Conservation (phyloP, 2,888 invertebrate genomes). For the Lithophane semibrunnea region DNA sequence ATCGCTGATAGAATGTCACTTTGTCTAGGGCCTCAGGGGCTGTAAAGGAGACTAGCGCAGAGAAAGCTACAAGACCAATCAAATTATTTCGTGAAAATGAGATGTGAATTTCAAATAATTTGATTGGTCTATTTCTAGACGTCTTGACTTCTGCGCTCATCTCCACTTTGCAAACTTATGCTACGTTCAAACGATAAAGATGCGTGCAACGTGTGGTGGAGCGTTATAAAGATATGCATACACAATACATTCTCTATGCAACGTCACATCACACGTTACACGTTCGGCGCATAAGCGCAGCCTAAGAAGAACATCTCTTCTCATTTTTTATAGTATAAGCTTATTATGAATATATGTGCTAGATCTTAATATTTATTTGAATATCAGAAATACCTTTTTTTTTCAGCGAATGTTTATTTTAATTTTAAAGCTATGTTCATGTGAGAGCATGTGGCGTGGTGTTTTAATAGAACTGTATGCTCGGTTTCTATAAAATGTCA, state of each 20-base stretch:
- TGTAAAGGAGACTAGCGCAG: background rate
- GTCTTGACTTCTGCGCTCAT: background rate
- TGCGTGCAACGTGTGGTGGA: background rate
- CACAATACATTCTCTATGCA: background rate
- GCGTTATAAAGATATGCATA: background rate
- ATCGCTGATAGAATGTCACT: no score
- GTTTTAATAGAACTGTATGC: constrained; percentile 12
- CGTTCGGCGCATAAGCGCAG: background rate
- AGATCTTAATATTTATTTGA: background rate
- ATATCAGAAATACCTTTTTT: background rate
- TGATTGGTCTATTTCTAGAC: background rate
- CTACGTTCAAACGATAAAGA: background rate
- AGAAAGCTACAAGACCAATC: background rate
- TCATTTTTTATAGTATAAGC: no score
- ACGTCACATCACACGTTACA: background rate
- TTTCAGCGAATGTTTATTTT: constrained; percentile 10
- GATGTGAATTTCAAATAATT: background rate
- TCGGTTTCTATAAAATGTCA: constrained; percentile 3
- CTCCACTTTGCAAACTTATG: background rate
- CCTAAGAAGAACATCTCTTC: background rate
- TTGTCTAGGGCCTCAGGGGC: background rate
- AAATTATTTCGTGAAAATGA: background rate
- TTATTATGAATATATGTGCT: no score
- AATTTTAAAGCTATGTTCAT: constrained; percentile 4
- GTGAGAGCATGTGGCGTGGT: background rate